A percentile compares a stretch with the other conserved stretches of the same genome.
These are phyloP conservation scores for Pediacus dermestoides DNA, from an alignment of 2,888 invertebrate species.

Conservation along the genomic window DNA sequence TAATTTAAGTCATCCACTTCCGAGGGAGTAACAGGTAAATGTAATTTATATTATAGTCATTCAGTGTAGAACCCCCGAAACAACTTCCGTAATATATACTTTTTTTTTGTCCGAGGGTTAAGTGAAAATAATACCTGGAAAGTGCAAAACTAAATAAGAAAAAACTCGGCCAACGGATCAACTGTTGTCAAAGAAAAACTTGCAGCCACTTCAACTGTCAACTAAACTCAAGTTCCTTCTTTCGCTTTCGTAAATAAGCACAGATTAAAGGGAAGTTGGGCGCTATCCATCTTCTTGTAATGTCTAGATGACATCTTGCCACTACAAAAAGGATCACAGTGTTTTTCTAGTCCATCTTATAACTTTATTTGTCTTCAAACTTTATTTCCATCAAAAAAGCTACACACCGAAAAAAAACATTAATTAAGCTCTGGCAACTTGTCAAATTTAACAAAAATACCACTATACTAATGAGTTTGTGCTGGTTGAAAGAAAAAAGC, in stretches of 20 bases:
- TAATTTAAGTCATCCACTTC: too few species aligned
- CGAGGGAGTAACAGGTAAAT: background rate
- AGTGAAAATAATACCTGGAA: slow-evolving; percentile 2
- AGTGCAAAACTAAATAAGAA: slow-evolving; percentile 17
- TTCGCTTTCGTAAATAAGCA: slow-evolving; percentile 25
- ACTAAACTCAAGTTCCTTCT: slow-evolving; percentile 23
- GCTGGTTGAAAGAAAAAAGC: slow-evolving; percentile 18
- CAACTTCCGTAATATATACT: slow-evolving; percentile 6
- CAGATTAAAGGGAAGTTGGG: slow-evolving; percentile 30
- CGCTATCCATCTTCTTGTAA: slow-evolving; percentile 27
- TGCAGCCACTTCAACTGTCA: slow-evolving; percentile 27
- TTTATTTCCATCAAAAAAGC: too few species aligned
- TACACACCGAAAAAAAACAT: too few species aligned
- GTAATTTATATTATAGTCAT: background rate
- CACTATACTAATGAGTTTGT: slow-evolving; percentile 11
- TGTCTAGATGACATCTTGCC: slow-evolving; percentile 23
- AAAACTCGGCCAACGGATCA: slow-evolving; percentile 18
- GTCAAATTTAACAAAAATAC: too few species aligned
- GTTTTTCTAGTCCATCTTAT: too few species aligned
- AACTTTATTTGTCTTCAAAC: too few species aligned
- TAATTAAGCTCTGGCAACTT: too few species aligned
- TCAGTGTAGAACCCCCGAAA: too few species aligned
- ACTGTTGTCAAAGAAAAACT: slow-evolving; percentile 30
- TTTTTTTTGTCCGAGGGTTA: too few species aligned
- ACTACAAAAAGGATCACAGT: slow-evolving; percentile 17